Evolutionary conservation across 2,888 invertebrate species (phyloP).

Genomic region (Cartodere bifasciata): DNA sequence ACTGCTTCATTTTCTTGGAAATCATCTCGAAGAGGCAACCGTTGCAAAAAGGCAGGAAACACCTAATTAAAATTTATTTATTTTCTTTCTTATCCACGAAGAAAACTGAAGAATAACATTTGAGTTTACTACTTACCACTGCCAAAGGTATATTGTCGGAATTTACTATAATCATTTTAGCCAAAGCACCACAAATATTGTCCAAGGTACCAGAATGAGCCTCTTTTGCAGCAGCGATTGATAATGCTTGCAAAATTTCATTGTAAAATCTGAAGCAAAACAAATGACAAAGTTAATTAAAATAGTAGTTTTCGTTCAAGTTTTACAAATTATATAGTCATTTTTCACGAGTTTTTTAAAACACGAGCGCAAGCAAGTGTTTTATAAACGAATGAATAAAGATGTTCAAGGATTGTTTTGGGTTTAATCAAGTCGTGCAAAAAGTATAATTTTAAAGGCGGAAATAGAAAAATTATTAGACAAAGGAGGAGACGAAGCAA

Average conservation of each 20-base stretch:
- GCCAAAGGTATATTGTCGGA: slow-evolving; percentile 49
- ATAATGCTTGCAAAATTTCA: slow-evolving; percentile 52
- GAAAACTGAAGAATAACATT: slow-evolving; percentile 1
- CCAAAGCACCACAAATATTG: slow-evolving; percentile 66
- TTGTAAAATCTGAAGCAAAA: slow-evolving; percentile 42
- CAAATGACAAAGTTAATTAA: too few relatives aligned
- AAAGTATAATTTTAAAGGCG: too few relatives aligned
- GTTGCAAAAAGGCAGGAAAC: slow-evolving; percentile 55
- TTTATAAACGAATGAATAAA: too few relatives aligned
- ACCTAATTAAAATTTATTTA: slow-evolving; percentile 36
- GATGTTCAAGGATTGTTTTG: too few relatives aligned
- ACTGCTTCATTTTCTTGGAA: slow-evolving; percentile 60
- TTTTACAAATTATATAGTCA: too few relatives aligned
- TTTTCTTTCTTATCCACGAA: slow-evolving; percentile 4
- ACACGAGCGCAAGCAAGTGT: too few relatives aligned
- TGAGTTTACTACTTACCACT: slow-evolving; percentile 42
- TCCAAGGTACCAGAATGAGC: slow-evolving; percentile 54
- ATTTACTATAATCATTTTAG: slow-evolving; percentile 57
- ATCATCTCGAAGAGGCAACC: slow-evolving; percentile 62
- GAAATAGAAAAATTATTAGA: too few relatives aligned
- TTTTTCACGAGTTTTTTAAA: too few relatives aligned
- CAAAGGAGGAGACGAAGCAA: too few relatives aligned
- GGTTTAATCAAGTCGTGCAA: too few relatives aligned
- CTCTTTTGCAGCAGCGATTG: slow-evolving; percentile 50
- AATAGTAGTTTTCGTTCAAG: too few relatives aligned